Evolutionary conservation across 2,797 vertebrate genomes (phyloP), one percentile per base, ranked within the genome.

Genomic region (Phrynocephalus vlangalii): DNA sequence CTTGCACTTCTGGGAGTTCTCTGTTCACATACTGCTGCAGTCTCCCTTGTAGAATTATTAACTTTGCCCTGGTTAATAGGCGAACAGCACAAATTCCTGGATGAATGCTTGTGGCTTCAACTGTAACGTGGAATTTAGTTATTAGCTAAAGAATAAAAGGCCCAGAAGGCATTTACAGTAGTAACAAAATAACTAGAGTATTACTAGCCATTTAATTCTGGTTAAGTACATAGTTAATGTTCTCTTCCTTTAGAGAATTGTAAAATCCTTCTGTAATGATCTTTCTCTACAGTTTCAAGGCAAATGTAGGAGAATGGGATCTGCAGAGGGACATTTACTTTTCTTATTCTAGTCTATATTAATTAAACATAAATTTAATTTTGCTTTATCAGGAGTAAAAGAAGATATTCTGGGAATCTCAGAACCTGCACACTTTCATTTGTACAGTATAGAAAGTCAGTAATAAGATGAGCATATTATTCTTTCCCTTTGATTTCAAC

Each of bases 311-410:
- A 90, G 22, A 92, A 90, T 83, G 79, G 9, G 80, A 48, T 95
- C 93, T 90, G 88, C 93, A 90, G 20, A 89, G 92, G 89, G 87
- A 89, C 71, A 79, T 5, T 81, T 95, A 90, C 89, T 92, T 87
- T 63, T 88, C 86, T n/a, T 44, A 44, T 44, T 44, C 38, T 44
- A 44, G 83, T 68, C 13, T 6, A 30, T 71, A 88, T 33, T 66
- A 79, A 87, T 91, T 38, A 71, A 56, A 94, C 92, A 90, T 44
- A n/a, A 86, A 75, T 89, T 88, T 60, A 56, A 56, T 71, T 73
- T 83, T 79, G 72, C 73, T 90, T 56, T 75, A 90, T 87, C 38
- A 77, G 13, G 67, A 63, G 78, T 48, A 60, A 70, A 79, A 26
- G 26, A n/a, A 83, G 52, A 28, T 22, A 26, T 10, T 87, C 82